phyloP scores from a whole-genome alignment of 2,888 invertebrate species.

The Trissolcus brochymenae region DNA sequence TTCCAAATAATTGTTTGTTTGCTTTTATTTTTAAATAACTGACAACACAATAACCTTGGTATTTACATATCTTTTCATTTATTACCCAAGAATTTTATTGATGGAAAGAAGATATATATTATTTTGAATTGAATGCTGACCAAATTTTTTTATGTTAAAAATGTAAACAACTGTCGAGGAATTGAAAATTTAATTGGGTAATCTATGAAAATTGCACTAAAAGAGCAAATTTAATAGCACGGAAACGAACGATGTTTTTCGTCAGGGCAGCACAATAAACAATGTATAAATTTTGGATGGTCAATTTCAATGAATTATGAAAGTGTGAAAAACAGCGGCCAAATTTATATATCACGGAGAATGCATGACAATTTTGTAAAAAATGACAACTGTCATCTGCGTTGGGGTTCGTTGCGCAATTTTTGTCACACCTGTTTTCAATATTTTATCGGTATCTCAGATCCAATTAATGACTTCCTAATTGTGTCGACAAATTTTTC shows the following conservation, averaged over 20 bases:
- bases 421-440: constrained; percentile 40
- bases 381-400: constrained; percentile 30
- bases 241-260: not conserved
- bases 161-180: not conserved
- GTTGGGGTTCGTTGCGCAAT: constrained; percentile 39
- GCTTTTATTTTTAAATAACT: too few relatives aligned
- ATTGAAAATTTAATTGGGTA: too few relatives aligned
- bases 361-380: constrained; percentile 18
- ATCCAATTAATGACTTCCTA: constrained; percentile 50
- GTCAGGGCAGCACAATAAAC: constrained; percentile 14
- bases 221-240: too few relatives aligned
- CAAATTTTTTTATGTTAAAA: not conserved
- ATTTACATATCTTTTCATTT: too few relatives aligned
- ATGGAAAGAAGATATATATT: too few relatives aligned
- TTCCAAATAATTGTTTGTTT: not conserved
- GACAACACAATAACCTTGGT: too few relatives aligned
- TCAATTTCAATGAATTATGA: constrained; percentile 44
- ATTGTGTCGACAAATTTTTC: constrained; percentile 35
- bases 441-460: constrained; percentile 51
- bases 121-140: too few relatives aligned
- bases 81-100: too few relatives aligned
- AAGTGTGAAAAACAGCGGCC: constrained; percentile 36
- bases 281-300: constrained; percentile 34
- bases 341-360: constrained; percentile 38
- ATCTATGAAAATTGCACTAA: not conserved